Evolutionary conservation across 2,113 vertebrate genomes (phyloP), one percentile per base, ranked within the genome.

Genomic region (Prionailurus bengalensis): DNA sequence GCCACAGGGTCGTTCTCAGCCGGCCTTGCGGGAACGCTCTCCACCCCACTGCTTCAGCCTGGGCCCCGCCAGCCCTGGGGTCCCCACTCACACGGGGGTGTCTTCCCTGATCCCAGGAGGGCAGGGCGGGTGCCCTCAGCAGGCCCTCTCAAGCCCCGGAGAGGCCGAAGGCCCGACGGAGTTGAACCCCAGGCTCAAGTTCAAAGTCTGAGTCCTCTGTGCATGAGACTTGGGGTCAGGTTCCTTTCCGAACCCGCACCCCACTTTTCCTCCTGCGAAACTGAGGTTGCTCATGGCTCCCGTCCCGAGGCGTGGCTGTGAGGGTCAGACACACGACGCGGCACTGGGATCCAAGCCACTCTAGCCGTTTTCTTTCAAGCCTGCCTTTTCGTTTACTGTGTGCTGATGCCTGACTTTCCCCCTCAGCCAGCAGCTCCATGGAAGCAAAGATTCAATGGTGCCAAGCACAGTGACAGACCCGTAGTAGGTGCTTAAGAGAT

Each of bases 11-110:
- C 39, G 33, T 33, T 63, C 33, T 15, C 23, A 39, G 16, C 39
- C 2, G 10, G 6, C 2, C 58, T 65, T 33, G 25, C 23, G n/a
- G 0, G 58, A 4, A 33, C 23, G 25, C 2, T 21, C 61, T 31
- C 8, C 19, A 13, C 66, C 5, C 23, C 39, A 42, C n/a, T 2
- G 51, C 33, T 83, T 23, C 16, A 12, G 27, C 12, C 3, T 1
- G 10, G 13, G 55, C 45, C 23, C 10, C 45, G 16, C 33, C 33
- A 3, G 4, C 53, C 42, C 33, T 27, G 23, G n/a, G 23, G 51
- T 29, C 36, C 31, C 16, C 10, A 27, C 29, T 53, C n/a, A 58
- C 33, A 3, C 53, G 51, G 51, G 23, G 4, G 25, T 71, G 25
- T 71, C 42, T 78, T 45, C 48, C 25, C 70, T 53, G 51, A 78